These are phyloP conservation scores for Dusona sp. DNA, from an alignment of 2,888 invertebrate genomes.

Conservation along the genomic window DNA sequence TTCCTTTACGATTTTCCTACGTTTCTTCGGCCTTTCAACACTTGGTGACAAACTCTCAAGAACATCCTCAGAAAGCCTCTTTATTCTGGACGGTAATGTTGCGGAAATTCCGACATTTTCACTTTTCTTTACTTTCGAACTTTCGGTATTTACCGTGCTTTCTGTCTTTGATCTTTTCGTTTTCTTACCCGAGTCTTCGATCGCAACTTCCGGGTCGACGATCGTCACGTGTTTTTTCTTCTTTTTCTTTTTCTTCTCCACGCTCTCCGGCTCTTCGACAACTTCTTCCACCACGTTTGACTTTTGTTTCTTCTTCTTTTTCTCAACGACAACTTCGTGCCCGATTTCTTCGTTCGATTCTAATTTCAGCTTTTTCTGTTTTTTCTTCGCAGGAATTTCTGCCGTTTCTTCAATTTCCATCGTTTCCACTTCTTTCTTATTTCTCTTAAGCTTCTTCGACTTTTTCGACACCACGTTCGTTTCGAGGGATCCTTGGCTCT, in stretches of 20 bases:
- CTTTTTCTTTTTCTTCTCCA: slow-evolving; percentile 26
- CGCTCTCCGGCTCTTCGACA: background rate
- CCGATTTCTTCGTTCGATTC: slow-evolving; percentile 34
- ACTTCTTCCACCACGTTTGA: slow-evolving; percentile 19
- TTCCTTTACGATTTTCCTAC: slow-evolving; percentile 63
- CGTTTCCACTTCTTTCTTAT: slow-evolving; percentile 59
- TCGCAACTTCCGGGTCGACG: slow-evolving; percentile 13
- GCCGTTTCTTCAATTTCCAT: slow-evolving; percentile 47
- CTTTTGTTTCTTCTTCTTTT: slow-evolving; percentile 42
- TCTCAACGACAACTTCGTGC: slow-evolving; percentile 15
- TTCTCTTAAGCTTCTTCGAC: slow-evolving; percentile 72
- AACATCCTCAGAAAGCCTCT: slow-evolving; percentile 76
- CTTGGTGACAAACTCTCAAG: slow-evolving; percentile 75
- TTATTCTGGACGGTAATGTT: slow-evolving; percentile 65
- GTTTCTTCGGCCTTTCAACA: slow-evolving; percentile 65
- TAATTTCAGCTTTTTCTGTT: slow-evolving; percentile 45
- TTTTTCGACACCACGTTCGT: slow-evolving; percentile 47
- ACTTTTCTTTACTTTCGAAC: background rate
- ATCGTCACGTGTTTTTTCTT: slow-evolving; percentile 31
- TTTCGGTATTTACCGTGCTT: background rate
- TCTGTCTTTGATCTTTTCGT: background rate
- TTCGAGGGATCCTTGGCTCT: slow-evolving; percentile 11
- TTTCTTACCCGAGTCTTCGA: background rate
- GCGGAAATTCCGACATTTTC: slow-evolving; percentile 4
- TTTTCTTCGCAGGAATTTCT: slow-evolving; percentile 43